phyloP scores from a whole-genome alignment of 1,140 invertebrate genomes.

The Ceratosolen fusciceps region DNA sequence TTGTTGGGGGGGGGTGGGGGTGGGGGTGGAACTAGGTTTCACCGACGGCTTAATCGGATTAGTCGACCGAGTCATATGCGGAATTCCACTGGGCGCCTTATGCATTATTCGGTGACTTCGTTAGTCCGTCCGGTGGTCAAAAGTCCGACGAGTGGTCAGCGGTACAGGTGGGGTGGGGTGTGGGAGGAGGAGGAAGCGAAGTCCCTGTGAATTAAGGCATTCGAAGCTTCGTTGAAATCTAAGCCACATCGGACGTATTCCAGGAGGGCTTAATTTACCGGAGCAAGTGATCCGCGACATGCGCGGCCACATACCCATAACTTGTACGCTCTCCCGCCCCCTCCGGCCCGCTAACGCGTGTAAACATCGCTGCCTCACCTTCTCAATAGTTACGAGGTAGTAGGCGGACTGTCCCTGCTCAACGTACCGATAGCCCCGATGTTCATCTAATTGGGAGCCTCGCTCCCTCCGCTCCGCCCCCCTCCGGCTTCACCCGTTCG shows the following conservation, averaged over 20 bases:
- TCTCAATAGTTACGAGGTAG: background rate
- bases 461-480: too few relatives aligned
- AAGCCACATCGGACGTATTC: background rate
- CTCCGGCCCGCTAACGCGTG: too few relatives aligned
- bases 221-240: background rate
- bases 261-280: background rate
- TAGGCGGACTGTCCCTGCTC: too few relatives aligned
- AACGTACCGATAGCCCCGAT: background rate
- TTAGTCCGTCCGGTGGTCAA: background rate
- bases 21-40: too few relatives aligned
- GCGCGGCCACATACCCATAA: too few relatives aligned
- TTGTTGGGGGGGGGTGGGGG: too few relatives aligned
- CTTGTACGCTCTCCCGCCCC: too few relatives aligned
- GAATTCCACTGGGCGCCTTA: background rate
- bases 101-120: background rate
- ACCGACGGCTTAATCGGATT: too few relatives aligned
- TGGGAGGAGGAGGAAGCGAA: background rate
- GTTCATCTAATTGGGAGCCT: background rate
- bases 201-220: background rate
- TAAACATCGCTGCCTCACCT: background rate
- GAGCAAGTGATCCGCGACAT: too few relatives aligned
- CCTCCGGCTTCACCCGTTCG: too few relatives aligned
- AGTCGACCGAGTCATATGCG: too few relatives aligned
- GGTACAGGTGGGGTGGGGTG: background rate
- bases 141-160: background rate